Evolutionary conservation across 2,888 invertebrate species (phyloP), one percentile per base, ranked within the genome.

Genomic region (Drosophila falleni): DNA sequence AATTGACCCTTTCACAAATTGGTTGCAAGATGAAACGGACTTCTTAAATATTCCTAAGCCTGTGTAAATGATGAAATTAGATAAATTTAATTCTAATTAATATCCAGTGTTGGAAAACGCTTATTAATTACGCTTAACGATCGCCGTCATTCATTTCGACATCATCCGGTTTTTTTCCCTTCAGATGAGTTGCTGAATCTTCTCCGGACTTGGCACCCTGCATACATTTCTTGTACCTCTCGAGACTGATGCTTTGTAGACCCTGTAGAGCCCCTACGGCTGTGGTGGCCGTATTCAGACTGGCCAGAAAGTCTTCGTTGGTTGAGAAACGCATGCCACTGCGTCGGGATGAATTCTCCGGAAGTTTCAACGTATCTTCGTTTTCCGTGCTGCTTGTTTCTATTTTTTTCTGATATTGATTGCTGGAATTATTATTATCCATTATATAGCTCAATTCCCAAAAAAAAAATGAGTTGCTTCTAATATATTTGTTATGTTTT

Each of bases 261-360:
- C 71, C 77, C 47, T 69, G 54, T 4, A 76, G 39, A 0, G 76
- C 59, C 1, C 16, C 42, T 8, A 76, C 55, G 0, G 69, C 54
- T 0, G 74, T 77, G 11, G 80, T 73, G 3, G 59, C 53, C 3
- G 61, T 66, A 15, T 69, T 78, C 4, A 78, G 59, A 16, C 76
- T 76, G 26, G 61, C 42, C 11, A 78, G 23, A 5, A 79, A 78
- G 5, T 76, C 80, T 0, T 61, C 63, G 19, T 73, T 58, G 4
- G 44, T 46, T 3, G 64, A 15, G 29, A 64, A 78, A 1, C 66
- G 69, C 11, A 78, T 65, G 4, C 76, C 79, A 16, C 23, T 39
- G 13, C 78, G 76, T 0, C 79, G 76, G 0, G 41, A 11, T 0
- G 10, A 31, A 11, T 41, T 62, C 0, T 50, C 33, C 16, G 51